A percentile compares a stretch with the other conserved stretches of the same genome.
Evolutionary conservation across 2,888 invertebrate species (phyloP).

Genomic region (Orchesella flavescens): DNA sequence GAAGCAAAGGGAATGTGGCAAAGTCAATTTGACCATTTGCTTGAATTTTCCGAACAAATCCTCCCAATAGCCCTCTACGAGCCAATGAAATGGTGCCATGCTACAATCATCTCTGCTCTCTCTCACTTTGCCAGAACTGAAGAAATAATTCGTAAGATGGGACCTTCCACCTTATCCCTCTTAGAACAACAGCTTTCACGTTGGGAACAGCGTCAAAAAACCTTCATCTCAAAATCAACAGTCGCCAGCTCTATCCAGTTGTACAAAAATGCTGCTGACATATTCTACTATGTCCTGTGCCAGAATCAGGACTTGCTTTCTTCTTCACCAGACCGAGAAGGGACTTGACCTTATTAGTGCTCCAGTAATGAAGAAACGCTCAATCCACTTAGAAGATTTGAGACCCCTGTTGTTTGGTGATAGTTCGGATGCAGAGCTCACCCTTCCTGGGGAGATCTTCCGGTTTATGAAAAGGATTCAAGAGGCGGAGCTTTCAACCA

Average conservation of each 20-base stretch:
- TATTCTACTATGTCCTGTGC: constrained; percentile 54
- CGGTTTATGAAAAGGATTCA: constrained; percentile 46
- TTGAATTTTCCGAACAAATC: constrained; percentile 60
- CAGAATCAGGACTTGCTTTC: constrained; percentile 47
- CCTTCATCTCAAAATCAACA: constrained; percentile 53
- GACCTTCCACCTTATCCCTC: constrained; percentile 27
- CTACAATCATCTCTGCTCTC: constrained; percentile 46
- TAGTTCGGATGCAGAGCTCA: constrained; percentile 13
- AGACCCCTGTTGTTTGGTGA: constrained; percentile 44
- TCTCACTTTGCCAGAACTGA: constrained; percentile 55
- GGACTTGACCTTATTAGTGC: constrained; percentile 47
- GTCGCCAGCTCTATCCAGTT: constrained; percentile 29
- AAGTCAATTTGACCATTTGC: constrained; percentile 46
- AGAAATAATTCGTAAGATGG: constrained; percentile 51
- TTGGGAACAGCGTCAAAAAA: constrained; percentile 44
- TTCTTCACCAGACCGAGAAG: constrained; percentile 25
- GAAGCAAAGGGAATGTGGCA: constrained; percentile 41
- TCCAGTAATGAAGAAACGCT: constrained; percentile 32
- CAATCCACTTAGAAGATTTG: constrained; percentile 44
- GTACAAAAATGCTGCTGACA: constrained; percentile 51
- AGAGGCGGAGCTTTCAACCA: constrained; percentile 8
- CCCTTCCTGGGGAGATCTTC: constrained; percentile 41
- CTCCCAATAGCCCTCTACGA: constrained; percentile 51
- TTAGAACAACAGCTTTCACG: constrained; percentile 42
- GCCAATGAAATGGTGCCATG: constrained; percentile 59